Percentiles rank a stretch among this genome's conserved stretches.
Conservation (phyloP, 2,113 vertebrate species). For the Percopsis transmontana region DNA sequence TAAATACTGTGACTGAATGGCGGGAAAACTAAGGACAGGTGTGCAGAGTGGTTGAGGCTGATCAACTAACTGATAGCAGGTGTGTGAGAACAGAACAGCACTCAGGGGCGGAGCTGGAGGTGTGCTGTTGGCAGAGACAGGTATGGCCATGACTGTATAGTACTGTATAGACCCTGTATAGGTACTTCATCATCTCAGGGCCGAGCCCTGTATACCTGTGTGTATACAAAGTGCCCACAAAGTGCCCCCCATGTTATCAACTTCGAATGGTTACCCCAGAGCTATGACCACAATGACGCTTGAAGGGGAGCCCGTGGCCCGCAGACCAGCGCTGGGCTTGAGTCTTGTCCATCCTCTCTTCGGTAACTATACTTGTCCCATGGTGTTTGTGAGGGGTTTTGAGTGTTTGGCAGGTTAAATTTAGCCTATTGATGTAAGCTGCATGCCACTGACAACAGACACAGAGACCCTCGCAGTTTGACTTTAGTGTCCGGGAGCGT, state of each 20-base stretch:
- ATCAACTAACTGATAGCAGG: too few species aligned
- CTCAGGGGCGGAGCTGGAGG: too few species aligned
- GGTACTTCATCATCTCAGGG: not conserved
- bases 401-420: constrained; percentile 88
- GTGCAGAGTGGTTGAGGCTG: too few species aligned
- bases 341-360: constrained; percentile 38
- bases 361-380: constrained; percentile 45
- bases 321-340: constrained; percentile 12
- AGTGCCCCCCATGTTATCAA: not conserved
- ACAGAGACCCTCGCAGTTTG: constrained; percentile 85
- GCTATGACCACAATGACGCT: constrained; percentile 15
- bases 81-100: too few species aligned
- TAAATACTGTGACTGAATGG: too few species aligned
- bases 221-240: too few species aligned
- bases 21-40: too few species aligned
- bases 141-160: too few species aligned
- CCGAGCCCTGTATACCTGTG: not conserved
- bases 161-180: constrained; percentile 13
- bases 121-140: too few species aligned
- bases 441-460: constrained; percentile 89
- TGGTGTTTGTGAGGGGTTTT: constrained; percentile 73
- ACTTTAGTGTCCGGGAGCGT: constrained; percentile 85
- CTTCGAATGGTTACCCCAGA: constrained; percentile 1
- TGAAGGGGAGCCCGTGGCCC: constrained; percentile 14
- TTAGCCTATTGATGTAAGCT: constrained; percentile 97